Evolutionary conservation across 2,797 vertebrate genomes (phyloP).

Genomic region (Molossus alvarezi): DNA sequence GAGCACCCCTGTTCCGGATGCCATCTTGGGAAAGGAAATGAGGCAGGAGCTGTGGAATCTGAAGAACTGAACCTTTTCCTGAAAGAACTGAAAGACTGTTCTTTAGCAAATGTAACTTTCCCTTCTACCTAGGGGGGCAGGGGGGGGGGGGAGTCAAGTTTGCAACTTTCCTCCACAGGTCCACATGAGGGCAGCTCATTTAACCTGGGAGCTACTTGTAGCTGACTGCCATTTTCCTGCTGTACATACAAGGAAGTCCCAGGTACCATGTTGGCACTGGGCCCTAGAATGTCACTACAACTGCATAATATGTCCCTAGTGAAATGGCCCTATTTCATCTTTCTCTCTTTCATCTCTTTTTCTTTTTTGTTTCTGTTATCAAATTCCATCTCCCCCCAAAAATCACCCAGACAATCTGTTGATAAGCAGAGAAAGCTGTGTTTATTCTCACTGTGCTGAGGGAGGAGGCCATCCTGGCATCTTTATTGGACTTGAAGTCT

Average conservation of each 20-base stretch:
- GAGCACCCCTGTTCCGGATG: fast-evolving
- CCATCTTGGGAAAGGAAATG: not conserved
- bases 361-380: not conserved
- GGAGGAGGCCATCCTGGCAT: fast-evolving
- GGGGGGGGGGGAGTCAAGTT: too few species aligned
- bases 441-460: not conserved
- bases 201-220: not conserved
- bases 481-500: not conserved
- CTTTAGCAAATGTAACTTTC: not conserved
- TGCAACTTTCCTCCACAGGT: too few species aligned
- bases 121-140: too few species aligned
- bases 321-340: not conserved
- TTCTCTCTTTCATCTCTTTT: not conserved
- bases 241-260: not conserved
- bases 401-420: not conserved
- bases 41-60: not conserved
- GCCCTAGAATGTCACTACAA: not conserved
- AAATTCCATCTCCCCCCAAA: not conserved
- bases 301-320: not conserved
- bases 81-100: not conserved
- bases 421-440: not conserved
- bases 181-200: fast-evolving
- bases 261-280: fast-evolving
- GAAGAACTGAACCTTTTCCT: not conserved
- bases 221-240: not conserved